Evolutionary conservation across 2,888 invertebrate genomes (phyloP), one percentile per base, ranked within the genome.

Genomic region (Adineta ricciae): DNA sequence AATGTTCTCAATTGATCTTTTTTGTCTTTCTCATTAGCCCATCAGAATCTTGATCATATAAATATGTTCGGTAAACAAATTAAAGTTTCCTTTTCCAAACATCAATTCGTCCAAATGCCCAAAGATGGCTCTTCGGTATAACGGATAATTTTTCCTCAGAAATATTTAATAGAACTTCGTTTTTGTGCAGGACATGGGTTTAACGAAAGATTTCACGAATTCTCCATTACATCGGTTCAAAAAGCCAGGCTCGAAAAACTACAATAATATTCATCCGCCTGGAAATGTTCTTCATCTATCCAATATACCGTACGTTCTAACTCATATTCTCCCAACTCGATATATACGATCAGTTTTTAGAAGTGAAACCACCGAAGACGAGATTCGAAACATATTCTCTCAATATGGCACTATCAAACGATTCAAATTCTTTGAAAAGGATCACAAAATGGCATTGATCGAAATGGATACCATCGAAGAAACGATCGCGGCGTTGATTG

Each of bases 171-270:
- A 46, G 5, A 46, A 46, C 5, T 46, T 46, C 46, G 11, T 50
- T 50, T 50, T 64, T 83, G 88, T 89, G 41, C 89, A 92, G 89
- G 98, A 99, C 91, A 97, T 97, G 87, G 98, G 98, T 84, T 93
- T 99, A 87, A 99, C 99, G 90, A 96, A 98, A 92, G 98, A 99
- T 92, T 99, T 96, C 91, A 95, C 95, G 87, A 96, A 95, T 92
- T 97, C 97, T 91, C 90, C 92, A 11, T 93, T 99, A 89, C 99
- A 99, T 91, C 94, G 99, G 86, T 99, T 99, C 93, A 99, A 99
- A 93, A 98, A 99, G 92, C 99, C 98, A 27, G 98, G 98, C 89
- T 97, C 97, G 90, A 99, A 99, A 93, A 99, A 99, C 92, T 99
- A 98, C 92, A 96, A 97, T 93, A 99, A 99, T 91, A 99, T 99